Evolutionary conservation across 2,888 invertebrate species (phyloP).

Genomic region (Mantis religiosa): DNA sequence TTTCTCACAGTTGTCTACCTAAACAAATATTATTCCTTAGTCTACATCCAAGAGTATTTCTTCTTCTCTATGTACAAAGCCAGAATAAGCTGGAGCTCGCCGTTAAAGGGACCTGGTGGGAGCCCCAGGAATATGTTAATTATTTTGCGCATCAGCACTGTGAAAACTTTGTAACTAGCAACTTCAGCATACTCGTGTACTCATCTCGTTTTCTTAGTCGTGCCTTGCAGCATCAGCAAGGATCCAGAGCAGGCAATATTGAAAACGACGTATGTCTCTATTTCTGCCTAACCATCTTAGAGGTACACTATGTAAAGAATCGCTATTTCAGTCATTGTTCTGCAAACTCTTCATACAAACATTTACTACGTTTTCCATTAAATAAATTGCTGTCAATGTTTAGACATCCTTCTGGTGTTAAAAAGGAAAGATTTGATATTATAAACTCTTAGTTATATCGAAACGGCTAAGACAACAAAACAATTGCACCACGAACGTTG

Average conservation of each 20-base stretch:
- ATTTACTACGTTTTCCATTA: too few relatives aligned
- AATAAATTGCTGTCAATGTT: too few relatives aligned
- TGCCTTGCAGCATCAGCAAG: background rate
- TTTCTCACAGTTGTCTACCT: background rate
- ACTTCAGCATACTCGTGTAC: background rate
- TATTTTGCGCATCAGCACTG: constrained; percentile 9
- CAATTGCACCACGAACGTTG: too few relatives aligned
- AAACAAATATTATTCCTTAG: constrained; percentile 6
- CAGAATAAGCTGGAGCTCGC: background rate
- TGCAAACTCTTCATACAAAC: too few relatives aligned
- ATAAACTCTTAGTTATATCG: too few relatives aligned
- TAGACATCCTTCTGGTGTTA: too few relatives aligned
- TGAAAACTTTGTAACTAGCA: background rate
- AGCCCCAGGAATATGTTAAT: constrained; percentile 6
- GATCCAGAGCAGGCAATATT: background rate
- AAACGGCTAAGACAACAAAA: too few relatives aligned
- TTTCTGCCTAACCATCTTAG: background rate
- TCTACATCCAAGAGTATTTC: background rate
- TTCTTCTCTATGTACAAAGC: background rate
- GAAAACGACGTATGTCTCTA: background rate
- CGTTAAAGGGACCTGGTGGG: background rate
- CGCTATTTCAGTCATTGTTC: too few relatives aligned
- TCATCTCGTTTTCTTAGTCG: background rate
- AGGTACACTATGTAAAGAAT: too few relatives aligned
- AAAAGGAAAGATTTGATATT: too few relatives aligned